Percentiles rank a stretch among this genome's conserved stretches.
Conservation (phyloP, 1,140 invertebrate genomes). For the Galendromus occidentalis region DNA sequence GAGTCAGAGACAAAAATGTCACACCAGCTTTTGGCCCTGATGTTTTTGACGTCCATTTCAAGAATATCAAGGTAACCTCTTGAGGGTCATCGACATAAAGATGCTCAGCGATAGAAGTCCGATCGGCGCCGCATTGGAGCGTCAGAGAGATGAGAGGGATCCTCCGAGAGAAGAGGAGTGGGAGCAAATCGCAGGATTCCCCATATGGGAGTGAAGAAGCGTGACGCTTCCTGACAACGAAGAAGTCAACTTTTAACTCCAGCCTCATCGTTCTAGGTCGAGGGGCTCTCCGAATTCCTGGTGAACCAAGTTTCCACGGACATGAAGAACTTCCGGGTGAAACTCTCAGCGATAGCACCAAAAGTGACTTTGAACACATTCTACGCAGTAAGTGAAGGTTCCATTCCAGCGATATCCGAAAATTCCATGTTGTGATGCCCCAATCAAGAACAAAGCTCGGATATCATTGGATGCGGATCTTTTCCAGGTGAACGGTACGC, state of each 20-base stretch:
- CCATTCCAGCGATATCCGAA: background rate
- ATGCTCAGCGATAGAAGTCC: too few species aligned
- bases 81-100: background rate
- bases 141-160: too few species aligned
- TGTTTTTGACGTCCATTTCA: background rate
- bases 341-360: background rate
- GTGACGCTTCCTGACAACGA: too few species aligned
- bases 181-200: too few species aligned
- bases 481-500: background rate
- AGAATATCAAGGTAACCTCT: background rate
- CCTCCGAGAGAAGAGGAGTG: too few species aligned
- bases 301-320: background rate
- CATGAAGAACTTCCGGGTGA: background rate
- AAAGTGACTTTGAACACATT: background rate
- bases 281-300: background rate
- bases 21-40: slow-evolving; percentile 3
- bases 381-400: background rate
- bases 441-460: too few species aligned
- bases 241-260: too few species aligned
- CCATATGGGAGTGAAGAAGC: too few species aligned
- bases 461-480: too few species aligned
- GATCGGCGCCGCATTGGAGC: too few species aligned
- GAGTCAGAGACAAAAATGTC: background rate
- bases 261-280: background rate
- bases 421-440: too few species aligned